A percentile compares a stretch with the other conserved stretches of the same genome.
phyloP scores from a whole-genome alignment of 2,797 vertebrate species.

The Lutjanus argentimaculatus region DNA sequence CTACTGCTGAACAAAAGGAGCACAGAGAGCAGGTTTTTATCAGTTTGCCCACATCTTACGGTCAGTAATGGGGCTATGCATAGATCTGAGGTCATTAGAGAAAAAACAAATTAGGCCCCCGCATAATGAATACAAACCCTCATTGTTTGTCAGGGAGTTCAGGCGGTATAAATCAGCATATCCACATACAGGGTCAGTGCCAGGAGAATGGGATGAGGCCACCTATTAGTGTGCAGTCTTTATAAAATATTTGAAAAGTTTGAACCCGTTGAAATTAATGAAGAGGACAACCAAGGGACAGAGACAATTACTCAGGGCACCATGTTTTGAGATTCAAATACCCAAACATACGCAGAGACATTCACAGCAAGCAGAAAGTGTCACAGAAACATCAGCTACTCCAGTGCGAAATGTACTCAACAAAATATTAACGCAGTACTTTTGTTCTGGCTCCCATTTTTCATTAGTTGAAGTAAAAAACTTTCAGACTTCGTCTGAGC shows the following conservation, averaged over 20 bases:
- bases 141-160: conserved; percentile 56
- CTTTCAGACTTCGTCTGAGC: too few relatives aligned
- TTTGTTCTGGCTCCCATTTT: too few relatives aligned
- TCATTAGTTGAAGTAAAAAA: too few relatives aligned
- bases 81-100: conserved; percentile 58
- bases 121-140: conserved; percentile 56
- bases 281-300: conserved; percentile 9
- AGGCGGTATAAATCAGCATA: conserved; percentile 38
- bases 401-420: neutral
- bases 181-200: conserved; percentile 16
- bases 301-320: neutral
- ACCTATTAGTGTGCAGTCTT: conserved; percentile 18
- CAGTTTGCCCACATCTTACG: conserved; percentile 45
- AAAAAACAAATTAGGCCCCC: conserved; percentile 19
- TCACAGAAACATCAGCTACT: conserved; percentile 3
- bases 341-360: neutral
- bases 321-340: neutral
- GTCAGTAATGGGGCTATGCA: conserved; percentile 33
- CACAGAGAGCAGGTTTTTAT: conserved; percentile 44
- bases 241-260: conserved; percentile 7
- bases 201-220: conserved; percentile 9
- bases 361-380: neutral
- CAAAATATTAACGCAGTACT: too few relatives aligned
- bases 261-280: conserved; percentile 13
- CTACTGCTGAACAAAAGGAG: conserved; percentile 47